Evolutionary conservation across 1,140 invertebrate species (phyloP), one percentile per base, ranked within the genome.

Genomic region (Oryzaephilus surinamensis): DNA sequence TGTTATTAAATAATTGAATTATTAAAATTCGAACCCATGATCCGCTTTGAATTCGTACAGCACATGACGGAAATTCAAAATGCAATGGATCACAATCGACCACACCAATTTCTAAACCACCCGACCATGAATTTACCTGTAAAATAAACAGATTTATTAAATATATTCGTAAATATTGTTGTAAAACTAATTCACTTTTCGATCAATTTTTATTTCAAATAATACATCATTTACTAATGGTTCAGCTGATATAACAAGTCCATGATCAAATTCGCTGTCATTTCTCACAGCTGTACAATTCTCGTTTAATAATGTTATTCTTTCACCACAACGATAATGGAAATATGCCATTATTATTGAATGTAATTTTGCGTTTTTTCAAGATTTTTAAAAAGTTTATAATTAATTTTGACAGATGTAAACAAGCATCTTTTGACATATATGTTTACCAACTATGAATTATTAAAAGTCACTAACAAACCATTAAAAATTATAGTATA

Each of bases 81-180:
- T 72, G 75, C 43, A 82, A 76, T 11, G 91, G 90, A 57, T 92
- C 80, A 49, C 78, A 77, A 17, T 81, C 77, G 11, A 89, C 92
- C 7, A 94, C 81, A 20, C 92, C 92, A 54, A 95, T 87, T 67
- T 93, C 87, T 54, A 96, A 79, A 46, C 83, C 90, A 14, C 90
- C 90, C 63, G 82, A 90, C 88, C 90, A 94, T 24, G 79, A 73
- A 54, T 74, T 75, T 41, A 82, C 74, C 79, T 84, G 39, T 29
- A 58, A 51, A 44, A 44, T 48, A 26, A 10, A 17, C 5, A 5
- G 27, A 13, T 26, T 20, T 29, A 38, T 10, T 38, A 26, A 14
- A 34, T n/a, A 15, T 4, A 16, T 3, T 15, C 16, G 31, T 3
- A 12, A 11, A 1, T 7, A 35, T 16, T 17, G 8, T n/a, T 13